phyloP scores from a whole-genome alignment of 2,888 invertebrate genomes.

The Hirtodrosophila cameraria region DNA sequence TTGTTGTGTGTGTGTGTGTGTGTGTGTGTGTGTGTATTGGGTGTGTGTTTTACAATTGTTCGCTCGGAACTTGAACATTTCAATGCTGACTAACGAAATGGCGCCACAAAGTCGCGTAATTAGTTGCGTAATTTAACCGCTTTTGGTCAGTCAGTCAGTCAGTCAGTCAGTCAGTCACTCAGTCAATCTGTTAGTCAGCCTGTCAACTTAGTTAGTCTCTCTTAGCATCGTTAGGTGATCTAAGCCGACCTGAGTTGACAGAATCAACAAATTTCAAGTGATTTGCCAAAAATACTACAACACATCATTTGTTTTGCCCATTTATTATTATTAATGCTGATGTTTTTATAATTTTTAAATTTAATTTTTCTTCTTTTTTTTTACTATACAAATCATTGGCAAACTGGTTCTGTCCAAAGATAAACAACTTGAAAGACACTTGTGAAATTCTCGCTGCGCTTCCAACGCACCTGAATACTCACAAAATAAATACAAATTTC shows the following conservation, averaged over 20 bases:
- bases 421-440: constrained; percentile 38
- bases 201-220: constrained; percentile 20
- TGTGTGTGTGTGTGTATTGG: constrained; percentile 8
- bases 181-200: constrained; percentile 6
- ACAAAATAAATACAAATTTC: background rate
- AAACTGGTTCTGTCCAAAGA: constrained; percentile 46
- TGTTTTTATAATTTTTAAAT: constrained; percentile 32
- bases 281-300: constrained; percentile 55
- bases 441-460: constrained; percentile 39
- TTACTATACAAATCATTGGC: too few relatives aligned
- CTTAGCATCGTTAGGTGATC: constrained; percentile 51
- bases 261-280: constrained; percentile 45
- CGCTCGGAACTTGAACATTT: constrained; percentile 24
- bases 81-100: constrained; percentile 59
- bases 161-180: constrained; percentile 11
- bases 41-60: constrained; percentile 3
- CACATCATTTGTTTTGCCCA: constrained; percentile 25
- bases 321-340: constrained; percentile 30
- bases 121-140: constrained; percentile 66
- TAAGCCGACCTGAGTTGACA: constrained; percentile 46
- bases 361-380: too few relatives aligned
- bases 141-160: constrained; percentile 38
- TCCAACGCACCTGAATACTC: constrained; percentile 22
- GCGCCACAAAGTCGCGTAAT: constrained; percentile 65
- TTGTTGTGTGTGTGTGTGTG: constrained; percentile 12